Evolutionary conservation across 2,113 vertebrate species (phyloP).

Genomic region (Larimichthys crocea): DNA sequence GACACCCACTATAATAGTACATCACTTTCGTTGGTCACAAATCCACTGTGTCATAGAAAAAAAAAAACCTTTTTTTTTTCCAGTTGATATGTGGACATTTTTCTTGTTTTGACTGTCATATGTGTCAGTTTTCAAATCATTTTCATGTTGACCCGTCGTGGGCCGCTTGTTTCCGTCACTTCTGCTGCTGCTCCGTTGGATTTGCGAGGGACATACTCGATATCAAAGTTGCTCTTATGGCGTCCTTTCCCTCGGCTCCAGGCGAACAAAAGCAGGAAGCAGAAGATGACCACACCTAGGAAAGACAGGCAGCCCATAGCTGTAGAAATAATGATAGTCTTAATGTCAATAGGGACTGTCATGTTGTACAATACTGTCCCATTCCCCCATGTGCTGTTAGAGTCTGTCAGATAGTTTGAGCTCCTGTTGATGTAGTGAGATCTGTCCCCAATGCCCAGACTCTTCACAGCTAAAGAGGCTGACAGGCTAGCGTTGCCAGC

Average conservation of each 20-base stretch:
- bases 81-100: constrained; percentile 71
- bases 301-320: constrained; percentile 99
- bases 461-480: constrained; percentile 93
- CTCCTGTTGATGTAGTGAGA: constrained; percentile 94
- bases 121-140: constrained; percentile 89
- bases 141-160: constrained; percentile 98
- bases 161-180: constrained; percentile 88
- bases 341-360: constrained; percentile 96
- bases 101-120: constrained; percentile 14
- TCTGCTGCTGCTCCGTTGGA: constrained; percentile 90
- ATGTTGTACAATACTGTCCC: constrained; percentile 93
- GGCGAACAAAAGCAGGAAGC: constrained; percentile 95
- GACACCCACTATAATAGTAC: constrained; percentile 79
- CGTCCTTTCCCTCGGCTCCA: constrained; percentile 98
- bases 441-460: constrained; percentile 88
- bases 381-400: constrained; percentile 93
- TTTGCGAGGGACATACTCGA: constrained; percentile 96
- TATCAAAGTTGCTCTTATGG: constrained; percentile 97
- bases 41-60: constrained; percentile 76
- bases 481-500: constrained; percentile 95
- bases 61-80: not conserved
- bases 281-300: constrained; percentile 96
- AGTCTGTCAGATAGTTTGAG: constrained; percentile 93
- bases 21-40: constrained; percentile 78
- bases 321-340: constrained; percentile 98